A percentile compares a stretch with the other conserved stretches of the same genome.
Conservation (phyloP, 2,888 invertebrate species). For the Thereva nobilitata region DNA sequence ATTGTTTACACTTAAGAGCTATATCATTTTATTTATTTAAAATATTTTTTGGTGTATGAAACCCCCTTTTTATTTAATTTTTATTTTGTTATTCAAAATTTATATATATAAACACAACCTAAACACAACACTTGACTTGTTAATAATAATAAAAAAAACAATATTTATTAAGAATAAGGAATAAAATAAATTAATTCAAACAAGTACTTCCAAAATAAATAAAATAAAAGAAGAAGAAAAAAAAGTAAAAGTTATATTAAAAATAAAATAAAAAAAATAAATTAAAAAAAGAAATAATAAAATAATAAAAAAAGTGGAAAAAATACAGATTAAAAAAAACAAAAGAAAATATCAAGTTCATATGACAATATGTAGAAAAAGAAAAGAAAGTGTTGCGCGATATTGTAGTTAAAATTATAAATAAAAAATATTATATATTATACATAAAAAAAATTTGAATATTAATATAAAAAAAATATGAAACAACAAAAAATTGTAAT, state of each 20-base stretch:
- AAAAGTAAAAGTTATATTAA: slow-evolving; percentile 10
- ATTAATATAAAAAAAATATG: slow-evolving; percentile 8
- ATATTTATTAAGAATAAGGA: background rate
- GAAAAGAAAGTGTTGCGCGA: slow-evolving; percentile 30
- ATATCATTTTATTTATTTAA: too few relatives aligned
- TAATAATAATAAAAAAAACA: too few relatives aligned
- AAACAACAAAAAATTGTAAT: slow-evolving; percentile 16
- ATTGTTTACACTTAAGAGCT: too few relatives aligned
- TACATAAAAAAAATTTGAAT: too few relatives aligned
- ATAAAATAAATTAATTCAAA: slow-evolving; percentile 17
- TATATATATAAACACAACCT: too few relatives aligned
- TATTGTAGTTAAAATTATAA: slow-evolving; percentile 36
- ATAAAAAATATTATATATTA: slow-evolving; percentile 27
- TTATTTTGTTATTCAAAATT: too few relatives aligned
- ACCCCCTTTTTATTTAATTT: too few relatives aligned
- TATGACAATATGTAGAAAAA: slow-evolving; percentile 40
- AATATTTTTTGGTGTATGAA: too few relatives aligned
- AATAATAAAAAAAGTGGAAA: background rate
- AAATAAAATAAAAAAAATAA: slow-evolving; percentile 13
- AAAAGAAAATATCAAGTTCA: slow-evolving; percentile 25
- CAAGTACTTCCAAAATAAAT: slow-evolving; percentile 21
- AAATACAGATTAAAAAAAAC: background rate
- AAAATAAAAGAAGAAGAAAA: slow-evolving; percentile 5
- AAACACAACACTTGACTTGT: too few relatives aligned
- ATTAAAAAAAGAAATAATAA: background rate